Evolutionary conservation across 2,797 vertebrate genomes (phyloP).

Genomic region (Tachyglossus aculeatus): DNA sequence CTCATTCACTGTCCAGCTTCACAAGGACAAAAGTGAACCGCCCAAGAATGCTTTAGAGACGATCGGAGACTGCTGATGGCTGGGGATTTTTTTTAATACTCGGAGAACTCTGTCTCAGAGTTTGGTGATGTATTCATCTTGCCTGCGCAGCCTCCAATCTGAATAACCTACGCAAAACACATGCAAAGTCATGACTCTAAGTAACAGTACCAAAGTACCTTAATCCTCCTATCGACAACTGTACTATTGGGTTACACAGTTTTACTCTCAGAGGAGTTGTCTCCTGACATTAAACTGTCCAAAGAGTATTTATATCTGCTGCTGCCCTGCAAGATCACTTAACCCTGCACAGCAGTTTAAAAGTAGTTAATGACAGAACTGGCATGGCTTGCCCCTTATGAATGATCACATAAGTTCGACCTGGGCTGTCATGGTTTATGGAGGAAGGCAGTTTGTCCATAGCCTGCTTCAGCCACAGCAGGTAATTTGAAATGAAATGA

Average conservation of each 20-base stretch:
- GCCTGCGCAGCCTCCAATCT: neutral
- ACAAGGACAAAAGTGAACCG: neutral
- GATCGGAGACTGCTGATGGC: neutral
- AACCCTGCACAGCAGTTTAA: slow-evolving; percentile 84
- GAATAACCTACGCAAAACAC: slow-evolving; percentile 15
- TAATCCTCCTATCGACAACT: slow-evolving; percentile 83
- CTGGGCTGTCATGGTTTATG: slow-evolving; percentile 88
- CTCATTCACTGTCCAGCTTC: neutral
- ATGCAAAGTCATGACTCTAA: slow-evolving; percentile 14
- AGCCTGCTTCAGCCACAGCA: slow-evolving; percentile 75
- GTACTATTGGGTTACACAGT: slow-evolving; percentile 84
- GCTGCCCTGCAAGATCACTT: slow-evolving; percentile 83
- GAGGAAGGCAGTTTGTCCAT: slow-evolving; percentile 82
- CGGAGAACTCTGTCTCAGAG: neutral
- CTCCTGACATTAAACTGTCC: slow-evolving; percentile 97
- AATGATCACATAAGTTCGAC: slow-evolving; percentile 85
- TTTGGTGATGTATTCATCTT: neutral
- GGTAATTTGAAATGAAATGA: slow-evolving; percentile 89
- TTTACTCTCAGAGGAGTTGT: slow-evolving; percentile 94
- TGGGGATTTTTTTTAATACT: neutral
- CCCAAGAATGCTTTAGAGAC: neutral
- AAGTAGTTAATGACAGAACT: slow-evolving; percentile 88
- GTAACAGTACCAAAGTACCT: slow-evolving; percentile 71
- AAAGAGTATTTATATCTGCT: slow-evolving; percentile 91
- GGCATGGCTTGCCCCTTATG: slow-evolving; percentile 78